Evolutionary conservation across 2,113 vertebrate genomes (phyloP), one percentile per base, ranked within the genome.

Genomic region (Aplodontia rufa): DNA sequence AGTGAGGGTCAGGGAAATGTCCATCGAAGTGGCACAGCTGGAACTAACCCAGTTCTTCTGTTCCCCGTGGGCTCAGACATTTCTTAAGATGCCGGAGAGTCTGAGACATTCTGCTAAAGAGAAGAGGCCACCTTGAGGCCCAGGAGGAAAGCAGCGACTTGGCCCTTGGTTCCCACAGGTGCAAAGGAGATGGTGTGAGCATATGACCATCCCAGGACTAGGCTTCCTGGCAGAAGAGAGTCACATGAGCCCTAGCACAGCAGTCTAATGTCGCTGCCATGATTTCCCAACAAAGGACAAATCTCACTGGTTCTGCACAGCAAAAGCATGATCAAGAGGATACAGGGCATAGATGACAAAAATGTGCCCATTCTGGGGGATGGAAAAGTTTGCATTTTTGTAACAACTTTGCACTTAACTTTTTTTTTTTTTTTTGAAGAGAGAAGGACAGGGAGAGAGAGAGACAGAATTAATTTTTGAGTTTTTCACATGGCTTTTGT

Each of bases 221-320:
- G 32, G 28, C 28, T 81, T 96, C 64, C 19, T 74, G 35, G 35
- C 24, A 78, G n/a, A 85, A 83, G n/a, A 51, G 45, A 76, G 26
- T 30, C 1, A 2, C 0, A 0, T 17, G 42, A 40, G 8, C 17
- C 55, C 20, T 3, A 0, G 3, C 24, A 74, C 55, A 40, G 13
- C 19, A 81, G 0, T 76, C 24, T 81, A 26, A 37, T 89, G 0
- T 66, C 32, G 30, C 10, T 74, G 51, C 40, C 26, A 20, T 30
- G 8, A 30, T 58, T 68, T 66, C 28, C 75, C 19, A 4, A 49
- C 74, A 32, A 60, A 37, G 30, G 3, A 55, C 20, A 30, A 49
- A 32, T 80, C 51, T 84, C 35, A 10, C 30, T 30, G 32, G 85
- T 55, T 55, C 37, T 87, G 40, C 6, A 3, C 13, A 47, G 26